Percentiles rank a stretch among this genome's conserved stretches.
phyloP scores from a whole-genome alignment of 2,797 vertebrate species.

The Enteromius mattozi region DNA sequence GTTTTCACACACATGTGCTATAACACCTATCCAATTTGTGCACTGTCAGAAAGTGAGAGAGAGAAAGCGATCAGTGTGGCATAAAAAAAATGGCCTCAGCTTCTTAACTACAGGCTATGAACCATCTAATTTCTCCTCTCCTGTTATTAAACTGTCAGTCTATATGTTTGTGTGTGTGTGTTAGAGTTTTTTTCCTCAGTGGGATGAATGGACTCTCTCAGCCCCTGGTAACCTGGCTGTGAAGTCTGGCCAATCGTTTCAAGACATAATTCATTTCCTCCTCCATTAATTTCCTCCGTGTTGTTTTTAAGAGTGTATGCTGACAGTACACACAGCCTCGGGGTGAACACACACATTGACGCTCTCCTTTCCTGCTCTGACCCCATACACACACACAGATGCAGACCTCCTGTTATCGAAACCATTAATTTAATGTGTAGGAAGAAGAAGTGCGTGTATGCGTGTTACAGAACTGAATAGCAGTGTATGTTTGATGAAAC shows the following conservation, averaged over 20 bases:
- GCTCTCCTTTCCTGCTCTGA: constrained; percentile 1
- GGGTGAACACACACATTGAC: constrained; percentile 45
- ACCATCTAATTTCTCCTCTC: constrained; percentile 21
- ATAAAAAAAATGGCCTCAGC: constrained; percentile 27
- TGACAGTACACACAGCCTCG: constrained; percentile 33
- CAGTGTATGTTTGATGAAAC: constrained; percentile 38
- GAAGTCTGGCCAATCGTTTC: neutral
- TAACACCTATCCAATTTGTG: constrained; percentile 22
- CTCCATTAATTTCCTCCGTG: constrained; percentile 40
- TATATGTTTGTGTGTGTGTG: constrained; percentile 10
- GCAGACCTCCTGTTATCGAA: constrained; percentile 45
- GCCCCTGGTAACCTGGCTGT: constrained; percentile 29
- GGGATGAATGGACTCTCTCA: neutral
- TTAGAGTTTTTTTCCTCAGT: neutral
- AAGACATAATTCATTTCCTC: constrained; percentile 43
- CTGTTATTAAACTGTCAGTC: constrained; percentile 18
- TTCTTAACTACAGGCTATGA: constrained; percentile 10
- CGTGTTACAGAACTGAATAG: constrained; percentile 12
- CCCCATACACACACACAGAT: neutral
- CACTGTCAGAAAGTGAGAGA: constrained; percentile 20
- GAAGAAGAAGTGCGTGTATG: constrained; percentile 15
- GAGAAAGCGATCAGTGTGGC: constrained; percentile 12
- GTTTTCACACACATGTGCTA: constrained; percentile 39
- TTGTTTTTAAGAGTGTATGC: constrained; percentile 48
- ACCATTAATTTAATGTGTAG: constrained; percentile 44